Percentiles rank a stretch among this genome's conserved stretches.
phyloP scores from a whole-genome alignment of 2,888 invertebrate genomes.

The Griposia aprilina region DNA sequence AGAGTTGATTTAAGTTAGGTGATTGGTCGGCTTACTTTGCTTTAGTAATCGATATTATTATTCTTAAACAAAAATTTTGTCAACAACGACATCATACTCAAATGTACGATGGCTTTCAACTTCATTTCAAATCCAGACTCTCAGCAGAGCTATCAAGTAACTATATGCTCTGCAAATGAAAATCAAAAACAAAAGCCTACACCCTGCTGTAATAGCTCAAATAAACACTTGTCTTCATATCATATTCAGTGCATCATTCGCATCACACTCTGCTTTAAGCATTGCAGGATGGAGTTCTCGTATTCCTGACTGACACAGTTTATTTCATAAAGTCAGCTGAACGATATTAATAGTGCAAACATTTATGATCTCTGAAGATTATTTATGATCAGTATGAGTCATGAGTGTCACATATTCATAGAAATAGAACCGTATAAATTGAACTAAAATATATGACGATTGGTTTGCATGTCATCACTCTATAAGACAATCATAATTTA shows the following conservation, averaged over 20 bases:
- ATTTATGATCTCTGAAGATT: conserved; percentile 7
- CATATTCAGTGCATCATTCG: conserved; percentile 22
- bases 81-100: neutral
- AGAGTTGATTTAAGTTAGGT: neutral
- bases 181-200: neutral
- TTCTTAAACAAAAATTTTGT: neutral
- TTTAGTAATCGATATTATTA: neutral
- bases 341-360: conserved; percentile 17
- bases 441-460: too few relatives aligned
- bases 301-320: conserved; percentile 14
- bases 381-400: neutral
- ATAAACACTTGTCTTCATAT: conserved; percentile 17
- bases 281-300: conserved; percentile 16
- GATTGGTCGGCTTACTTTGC: neutral
- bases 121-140: neutral
- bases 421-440: neutral
- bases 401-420: neutral
- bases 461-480: too few relatives aligned
- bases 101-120: neutral
- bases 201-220: neutral
- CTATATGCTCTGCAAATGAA: neutral
- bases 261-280: neutral
- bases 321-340: conserved; percentile 23
- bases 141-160: neutral
- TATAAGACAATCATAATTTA: too few relatives aligned